Conservation (phyloP, 2,797 vertebrate species). For the Knipowitschia caucasica region DNA sequence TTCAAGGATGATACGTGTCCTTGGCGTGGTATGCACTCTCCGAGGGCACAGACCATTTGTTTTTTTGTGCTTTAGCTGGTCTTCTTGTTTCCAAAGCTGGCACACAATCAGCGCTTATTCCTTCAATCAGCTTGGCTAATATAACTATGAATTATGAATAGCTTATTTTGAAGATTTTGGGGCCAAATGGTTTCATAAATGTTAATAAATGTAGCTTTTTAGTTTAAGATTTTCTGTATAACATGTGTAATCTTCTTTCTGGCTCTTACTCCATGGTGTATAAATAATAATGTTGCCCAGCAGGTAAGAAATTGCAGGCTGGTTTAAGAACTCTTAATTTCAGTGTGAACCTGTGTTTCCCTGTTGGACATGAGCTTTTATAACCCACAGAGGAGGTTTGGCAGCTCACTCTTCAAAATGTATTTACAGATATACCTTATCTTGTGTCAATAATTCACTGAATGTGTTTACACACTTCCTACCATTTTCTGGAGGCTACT, state of each 20-base stretch:
- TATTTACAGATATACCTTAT: conserved; percentile 51
- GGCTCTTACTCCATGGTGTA: conserved; percentile 10
- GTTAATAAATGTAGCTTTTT: too few relatives aligned
- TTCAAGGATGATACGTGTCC: too few relatives aligned
- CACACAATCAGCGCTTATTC: too few relatives aligned
- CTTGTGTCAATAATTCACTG: conserved; percentile 63
- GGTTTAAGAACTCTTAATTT: conserved; percentile 57
- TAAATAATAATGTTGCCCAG: conserved; percentile 33
- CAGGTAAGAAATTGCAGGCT: conserved; percentile 46
- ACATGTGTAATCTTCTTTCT: conserved; percentile 9
- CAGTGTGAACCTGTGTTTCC: conserved; percentile 42
- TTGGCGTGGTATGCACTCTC: too few relatives aligned
- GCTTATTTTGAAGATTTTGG: too few relatives aligned
- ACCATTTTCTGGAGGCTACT: conserved; percentile 43
- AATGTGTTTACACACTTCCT: conserved; percentile 38
- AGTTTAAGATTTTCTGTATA: conserved; percentile 6
- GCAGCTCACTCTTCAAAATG: conserved; percentile 15
- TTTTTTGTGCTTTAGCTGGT: too few relatives aligned
- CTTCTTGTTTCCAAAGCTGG: too few relatives aligned
- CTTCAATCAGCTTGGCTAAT: too few relatives aligned
- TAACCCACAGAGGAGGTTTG: conserved; percentile 42
- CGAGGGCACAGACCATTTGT: too few relatives aligned
- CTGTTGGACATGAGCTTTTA: conserved; percentile 56
- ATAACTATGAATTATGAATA: too few relatives aligned
- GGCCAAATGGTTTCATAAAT: too few relatives aligned